Percentiles rank a stretch among this genome's conserved stretches.
Conservation (phyloP, 1,140 invertebrate species). For the Wiebesia pumilae region DNA sequence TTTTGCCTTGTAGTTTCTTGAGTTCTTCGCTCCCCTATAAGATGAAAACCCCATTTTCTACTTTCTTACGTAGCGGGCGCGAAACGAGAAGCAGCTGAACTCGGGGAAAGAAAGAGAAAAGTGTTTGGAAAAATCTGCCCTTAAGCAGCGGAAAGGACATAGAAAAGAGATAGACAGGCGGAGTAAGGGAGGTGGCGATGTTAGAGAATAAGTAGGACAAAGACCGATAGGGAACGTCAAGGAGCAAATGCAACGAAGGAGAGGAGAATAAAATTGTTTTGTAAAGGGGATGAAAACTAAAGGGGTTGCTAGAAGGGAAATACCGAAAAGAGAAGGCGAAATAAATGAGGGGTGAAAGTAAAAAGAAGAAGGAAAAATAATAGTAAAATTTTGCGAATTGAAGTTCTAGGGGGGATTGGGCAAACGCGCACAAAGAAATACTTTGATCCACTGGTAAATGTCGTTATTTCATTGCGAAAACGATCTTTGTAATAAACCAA, state of each 20-base stretch:
- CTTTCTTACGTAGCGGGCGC: background rate
- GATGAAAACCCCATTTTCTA: constrained; percentile 30
- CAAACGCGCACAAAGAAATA: too few relatives aligned
- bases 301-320: constrained; percentile 14
- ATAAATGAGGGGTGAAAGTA: constrained; percentile 8
- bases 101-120: constrained; percentile 11
- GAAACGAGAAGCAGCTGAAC: constrained; percentile 16
- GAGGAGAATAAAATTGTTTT: constrained; percentile 11
- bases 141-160: background rate
- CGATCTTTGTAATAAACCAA: too few relatives aligned
- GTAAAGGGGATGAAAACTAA: constrained; percentile 6
- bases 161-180: background rate
- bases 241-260: background rate
- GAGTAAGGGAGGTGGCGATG: background rate
- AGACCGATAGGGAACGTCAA: constrained; percentile 32
- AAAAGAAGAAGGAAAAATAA: background rate
- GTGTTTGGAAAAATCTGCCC: background rate
- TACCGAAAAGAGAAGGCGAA: background rate
- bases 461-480: background rate
- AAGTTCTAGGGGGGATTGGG: background rate
- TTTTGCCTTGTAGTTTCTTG: constrained; percentile 40
- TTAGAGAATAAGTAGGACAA: constrained; percentile 22
- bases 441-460: too few relatives aligned
- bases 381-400: background rate
- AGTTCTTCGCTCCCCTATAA: constrained; percentile 2